A percentile compares a stretch with the other conserved stretches of the same genome.
These are phyloP conservation scores for Stegodyphus mimosarum DNA, from an alignment of 1,140 invertebrate genomes.

Conservation along the genomic window DNA sequence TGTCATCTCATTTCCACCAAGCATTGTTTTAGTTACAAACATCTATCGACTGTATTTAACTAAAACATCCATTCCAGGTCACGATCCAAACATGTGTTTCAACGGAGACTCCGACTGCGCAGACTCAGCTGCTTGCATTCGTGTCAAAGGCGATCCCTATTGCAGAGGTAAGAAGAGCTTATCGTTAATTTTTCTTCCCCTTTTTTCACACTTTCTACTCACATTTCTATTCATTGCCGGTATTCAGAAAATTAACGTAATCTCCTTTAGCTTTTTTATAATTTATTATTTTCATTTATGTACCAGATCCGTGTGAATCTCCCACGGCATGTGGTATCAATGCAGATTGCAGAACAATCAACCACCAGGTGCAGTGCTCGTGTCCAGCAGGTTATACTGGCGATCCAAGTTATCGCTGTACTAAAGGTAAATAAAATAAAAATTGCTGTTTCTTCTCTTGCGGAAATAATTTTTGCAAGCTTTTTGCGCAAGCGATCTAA, in stretches of 20 bases:
- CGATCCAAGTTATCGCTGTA: constrained; percentile 63
- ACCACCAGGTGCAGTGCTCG: constrained; percentile 67
- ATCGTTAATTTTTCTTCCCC: constrained; percentile 64
- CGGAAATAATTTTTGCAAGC: background rate
- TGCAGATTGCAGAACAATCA: constrained; percentile 79
- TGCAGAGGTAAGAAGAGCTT: constrained; percentile 71
- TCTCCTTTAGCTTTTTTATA: constrained; percentile 45
- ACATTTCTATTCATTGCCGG: no score
- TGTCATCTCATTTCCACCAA: no score
- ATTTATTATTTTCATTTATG: background rate
- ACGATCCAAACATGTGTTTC: constrained; percentile 72
- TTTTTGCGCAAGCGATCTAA: background rate
- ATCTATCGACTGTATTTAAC: no score
- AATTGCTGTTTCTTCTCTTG: background rate
- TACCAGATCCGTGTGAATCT: constrained; percentile 78
- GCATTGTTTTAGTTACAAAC: no score
- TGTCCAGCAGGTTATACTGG: constrained; percentile 67
- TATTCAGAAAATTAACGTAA: no score
- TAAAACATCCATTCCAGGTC: constrained; percentile 21
- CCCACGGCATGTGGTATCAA: constrained; percentile 81
- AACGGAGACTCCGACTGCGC: constrained; percentile 78
- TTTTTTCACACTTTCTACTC: no score
- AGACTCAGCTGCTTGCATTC: constrained; percentile 76
- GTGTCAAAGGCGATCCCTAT: constrained; percentile 63
- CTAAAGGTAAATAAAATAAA: constrained; percentile 46